These are phyloP conservation scores for Paraescarpia echinospica DNA, from an alignment of 1,140 invertebrate genomes.

Conservation along the genomic window DNA sequence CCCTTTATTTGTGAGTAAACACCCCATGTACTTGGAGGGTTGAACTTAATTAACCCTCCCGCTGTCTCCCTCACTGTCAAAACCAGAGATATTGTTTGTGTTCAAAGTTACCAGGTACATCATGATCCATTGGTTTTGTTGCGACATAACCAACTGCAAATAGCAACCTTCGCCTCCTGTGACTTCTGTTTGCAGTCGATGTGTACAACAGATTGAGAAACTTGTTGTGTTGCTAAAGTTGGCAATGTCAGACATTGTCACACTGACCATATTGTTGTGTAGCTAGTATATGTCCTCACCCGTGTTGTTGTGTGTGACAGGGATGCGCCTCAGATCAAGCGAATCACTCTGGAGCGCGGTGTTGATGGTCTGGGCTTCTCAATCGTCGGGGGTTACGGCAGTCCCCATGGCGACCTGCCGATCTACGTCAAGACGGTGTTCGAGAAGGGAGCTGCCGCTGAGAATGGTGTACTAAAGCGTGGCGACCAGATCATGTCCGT, in stretches of 20 bases:
- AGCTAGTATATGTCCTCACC: no score
- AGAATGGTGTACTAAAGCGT: slow-evolving; percentile 66
- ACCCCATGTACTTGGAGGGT: no score
- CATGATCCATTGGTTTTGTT: neutral
- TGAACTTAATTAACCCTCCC: no score
- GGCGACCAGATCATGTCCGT: slow-evolving; percentile 68
- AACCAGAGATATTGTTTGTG: neutral
- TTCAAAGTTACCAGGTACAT: neutral
- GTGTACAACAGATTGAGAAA: neutral
- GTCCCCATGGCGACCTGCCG: slow-evolving; percentile 75
- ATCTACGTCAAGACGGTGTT: slow-evolving; percentile 84
- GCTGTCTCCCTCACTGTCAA: neutral
- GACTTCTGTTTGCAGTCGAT: neutral
- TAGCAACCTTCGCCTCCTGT: no score
- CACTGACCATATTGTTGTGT: neutral
- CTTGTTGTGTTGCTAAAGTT: no score
- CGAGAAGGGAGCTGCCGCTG: slow-evolving; percentile 72
- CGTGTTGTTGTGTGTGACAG: slow-evolving; percentile 12
- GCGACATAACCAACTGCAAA: no score
- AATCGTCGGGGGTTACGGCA: slow-evolving; percentile 77
- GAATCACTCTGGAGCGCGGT: slow-evolving; percentile 71
- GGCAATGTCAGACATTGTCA: no score
- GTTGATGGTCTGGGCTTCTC: slow-evolving; percentile 76
- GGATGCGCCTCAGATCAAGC: slow-evolving; percentile 44
- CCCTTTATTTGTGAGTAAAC: no score